phyloP scores from a whole-genome alignment of 2,888 invertebrate genomes.

The Bugula neritina region DNA sequence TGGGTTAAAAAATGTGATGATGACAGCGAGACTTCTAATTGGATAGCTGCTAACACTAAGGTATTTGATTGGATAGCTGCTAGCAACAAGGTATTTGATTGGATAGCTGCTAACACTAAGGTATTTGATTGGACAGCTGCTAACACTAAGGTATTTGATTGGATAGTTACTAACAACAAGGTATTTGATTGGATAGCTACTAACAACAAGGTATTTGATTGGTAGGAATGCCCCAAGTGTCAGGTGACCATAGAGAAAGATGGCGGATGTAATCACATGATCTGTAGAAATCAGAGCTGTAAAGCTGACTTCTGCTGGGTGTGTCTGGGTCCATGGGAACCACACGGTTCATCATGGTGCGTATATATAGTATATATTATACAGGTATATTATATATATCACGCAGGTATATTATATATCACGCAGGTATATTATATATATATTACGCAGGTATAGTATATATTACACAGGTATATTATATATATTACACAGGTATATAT shows the following conservation, averaged over 20 bases:
- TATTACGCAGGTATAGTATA: no score
- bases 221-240: constrained; percentile 92
- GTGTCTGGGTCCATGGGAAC: constrained; percentile 96
- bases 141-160: constrained; percentile 72
- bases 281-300: constrained; percentile 96
- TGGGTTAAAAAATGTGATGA: constrained; percentile 99
- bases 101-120: constrained; percentile 97
- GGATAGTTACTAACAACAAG: constrained; percentile 94
- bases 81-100: constrained; percentile 72
- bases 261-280: constrained; percentile 99
- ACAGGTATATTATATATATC: neutral
- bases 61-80: constrained; percentile 77
- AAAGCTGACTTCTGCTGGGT: constrained; percentile 99
- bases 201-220: constrained; percentile 72
- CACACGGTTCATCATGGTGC: constrained; percentile 90
- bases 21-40: constrained; percentile 96
- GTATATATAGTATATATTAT: constrained; percentile 4
- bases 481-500: no score
- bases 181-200: constrained; percentile 99
- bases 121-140: constrained; percentile 99
- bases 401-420: no score
- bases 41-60: constrained; percentile 99
- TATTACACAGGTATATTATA: no score
- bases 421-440: no score
- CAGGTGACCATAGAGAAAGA: constrained; percentile 72